phyloP scores from a whole-genome alignment of 2,888 invertebrate species.

The Dione juno region DNA sequence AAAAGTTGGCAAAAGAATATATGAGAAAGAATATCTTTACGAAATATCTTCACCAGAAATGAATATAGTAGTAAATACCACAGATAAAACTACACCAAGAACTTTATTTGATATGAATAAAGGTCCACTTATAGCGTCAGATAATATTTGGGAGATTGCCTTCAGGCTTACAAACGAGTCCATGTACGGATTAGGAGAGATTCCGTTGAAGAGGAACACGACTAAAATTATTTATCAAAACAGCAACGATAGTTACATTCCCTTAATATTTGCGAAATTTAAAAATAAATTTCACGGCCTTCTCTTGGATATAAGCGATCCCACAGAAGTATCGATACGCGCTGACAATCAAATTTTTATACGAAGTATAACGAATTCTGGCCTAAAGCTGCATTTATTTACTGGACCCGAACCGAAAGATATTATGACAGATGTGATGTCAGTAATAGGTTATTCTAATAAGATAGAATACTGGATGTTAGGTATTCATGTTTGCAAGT shows the following conservation, averaged over 20 bases:
- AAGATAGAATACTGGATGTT: slow-evolving; percentile 76
- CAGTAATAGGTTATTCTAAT: slow-evolving; percentile 55
- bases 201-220: slow-evolving; percentile 64
- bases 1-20: slow-evolving; percentile 55
- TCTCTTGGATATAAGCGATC: slow-evolving; percentile 77
- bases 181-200: slow-evolving; percentile 83
- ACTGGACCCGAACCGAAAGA: slow-evolving; percentile 69
- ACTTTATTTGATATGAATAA: slow-evolving; percentile 78
- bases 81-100: slow-evolving; percentile 59
- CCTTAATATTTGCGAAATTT: slow-evolving; percentile 79
- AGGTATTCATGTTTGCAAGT: slow-evolving; percentile 76
- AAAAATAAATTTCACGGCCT: slow-evolving; percentile 83
- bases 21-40: slow-evolving; percentile 60
- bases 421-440: slow-evolving; percentile 69
- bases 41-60: slow-evolving; percentile 62
- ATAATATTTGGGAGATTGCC: slow-evolving; percentile 85
- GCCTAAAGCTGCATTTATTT: slow-evolving; percentile 71
- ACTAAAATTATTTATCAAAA: slow-evolving; percentile 77
- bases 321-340: slow-evolving; percentile 81
- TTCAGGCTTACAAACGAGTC: slow-evolving; percentile 79
- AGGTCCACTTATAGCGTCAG: slow-evolving; percentile 84
- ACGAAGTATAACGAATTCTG: slow-evolving; percentile 78
- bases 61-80: slow-evolving; percentile 58
- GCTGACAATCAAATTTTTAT: slow-evolving; percentile 80
- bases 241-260: slow-evolving; percentile 69